Evolutionary conservation across 2,797 vertebrate genomes (phyloP), one percentile per base, ranked within the genome.

Genomic region (Lemur catta): DNA sequence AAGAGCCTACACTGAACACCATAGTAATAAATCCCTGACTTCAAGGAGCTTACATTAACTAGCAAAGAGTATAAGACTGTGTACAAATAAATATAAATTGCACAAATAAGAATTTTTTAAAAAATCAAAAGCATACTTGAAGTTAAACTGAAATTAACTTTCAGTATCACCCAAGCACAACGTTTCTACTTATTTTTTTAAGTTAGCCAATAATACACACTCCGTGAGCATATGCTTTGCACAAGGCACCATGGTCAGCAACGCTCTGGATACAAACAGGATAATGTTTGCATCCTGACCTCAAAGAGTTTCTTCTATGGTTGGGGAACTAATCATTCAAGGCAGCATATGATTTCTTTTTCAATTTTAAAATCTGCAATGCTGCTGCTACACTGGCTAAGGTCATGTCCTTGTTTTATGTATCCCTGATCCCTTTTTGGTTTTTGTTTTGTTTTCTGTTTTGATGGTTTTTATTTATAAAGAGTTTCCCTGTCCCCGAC

Each of bases 121-220:
- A 43, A 79, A 78, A 74, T 57, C 41, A 57, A 71, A 93, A 14
- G 33, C 24, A 24, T 75, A 50, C 10, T 55, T 17, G 28, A 86
- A 81, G 14, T 88, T 78, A 84, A 95, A 57, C 11, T 85, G 46
- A 89, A 85, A 89, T 72, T 92, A 71, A 78, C 52, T 89, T 82
- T 57, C 17, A 17, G 11, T 78, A 17, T 57, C 46, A 59, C 12
- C 26, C 24, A 84, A 67, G 12, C 41, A 85, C 33, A 88, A 87
- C 48, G 67, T 63, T 38, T 72, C 59, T 57, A 52, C 9, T 89
- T 80, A 59, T 67, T 71, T 71, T 91, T 84, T 72, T 43, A 89
- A 35, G 30, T 63, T 26, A 43, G 6, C 48, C 20, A 38, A 22
- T 52, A 48, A 33, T 50, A 55, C 13, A 10, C 6, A 61, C 35